These are phyloP conservation scores for Hypomecis punctinalis DNA, from an alignment of 2,888 invertebrate genomes.

Conservation along the genomic window DNA sequence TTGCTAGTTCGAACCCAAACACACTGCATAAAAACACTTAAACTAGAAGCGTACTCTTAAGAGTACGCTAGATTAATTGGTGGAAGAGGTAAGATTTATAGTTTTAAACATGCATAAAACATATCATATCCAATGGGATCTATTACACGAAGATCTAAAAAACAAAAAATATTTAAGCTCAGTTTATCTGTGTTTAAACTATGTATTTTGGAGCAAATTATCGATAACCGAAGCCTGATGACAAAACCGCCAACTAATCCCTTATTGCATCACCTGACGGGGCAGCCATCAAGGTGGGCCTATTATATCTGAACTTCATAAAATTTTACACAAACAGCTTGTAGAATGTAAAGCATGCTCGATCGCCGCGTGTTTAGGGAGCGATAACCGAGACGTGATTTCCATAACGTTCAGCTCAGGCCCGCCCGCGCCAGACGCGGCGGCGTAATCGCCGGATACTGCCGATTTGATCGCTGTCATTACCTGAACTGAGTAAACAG, in stretches of 20 bases:
- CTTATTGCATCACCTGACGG: not conserved
- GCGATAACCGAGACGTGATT: constrained; percentile 19
- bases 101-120: too few relatives aligned
- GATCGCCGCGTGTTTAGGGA: constrained; percentile 13
- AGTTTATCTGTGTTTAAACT: too few relatives aligned
- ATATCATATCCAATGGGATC: too few relatives aligned
- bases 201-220: too few relatives aligned
- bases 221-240: too few relatives aligned
- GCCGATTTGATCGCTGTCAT: not conserved
- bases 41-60: too few relatives aligned
- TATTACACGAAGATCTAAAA: too few relatives aligned
- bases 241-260: not conserved
- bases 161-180: too few relatives aligned
- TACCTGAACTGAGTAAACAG: not conserved
- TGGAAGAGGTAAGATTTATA: too few relatives aligned
- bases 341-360: constrained; percentile 1
- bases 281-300: not conserved
- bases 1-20: too few relatives aligned
- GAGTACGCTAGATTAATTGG: too few relatives aligned
- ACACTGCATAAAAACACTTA: too few relatives aligned
- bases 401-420: constrained; percentile 6
- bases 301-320: constrained; percentile 1
- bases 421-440: not conserved
- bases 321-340: constrained; percentile 11
- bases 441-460: constrained; percentile 4